Base-by-base conservation (phyloP, 2,113 vertebrate genomes). In the Amazona guildingii region DNA sequence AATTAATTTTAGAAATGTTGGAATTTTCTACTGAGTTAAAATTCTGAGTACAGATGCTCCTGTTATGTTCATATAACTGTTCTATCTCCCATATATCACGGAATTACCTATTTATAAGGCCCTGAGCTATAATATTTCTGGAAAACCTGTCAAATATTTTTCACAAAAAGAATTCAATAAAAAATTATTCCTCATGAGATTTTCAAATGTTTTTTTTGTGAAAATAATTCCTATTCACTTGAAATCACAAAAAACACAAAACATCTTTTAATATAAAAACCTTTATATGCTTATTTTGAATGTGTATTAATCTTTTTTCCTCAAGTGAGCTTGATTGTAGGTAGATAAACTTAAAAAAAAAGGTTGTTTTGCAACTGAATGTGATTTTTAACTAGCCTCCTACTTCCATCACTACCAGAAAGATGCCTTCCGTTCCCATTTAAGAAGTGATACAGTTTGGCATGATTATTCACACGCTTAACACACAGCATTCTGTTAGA, bases 391-490 rank as follows among this genome's bases (percentile, higher is more conserved):
- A 78, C 15, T 29, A 14, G 61, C 49, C 15, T 74, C 7, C 77
- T 67, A 62, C 7, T 79, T 86, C 19, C 24, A 48, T 25, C 2
- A 29, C 9, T 61, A n/a, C 9, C 49, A 88, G 68, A 88, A 90
- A 94, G 68, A 81, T n/a, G 66, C 19, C 25, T 83, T 67, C 62
- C 14, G 8, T 63, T 90, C 13, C 37, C 43, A 68, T 78, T 81
- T 86, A 41, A 86, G 43, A 48, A 54, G 17, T 59, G 1, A 13
- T 35, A 48, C 6, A 35, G 25, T 43, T 96, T 54, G 67, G 37
- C 48, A 64, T 8, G 75, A 46, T 82, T 88, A 83, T 86, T 91
- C 55, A 88, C 49, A 84, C 48, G 16, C 31, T 74, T 73, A 88
- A 59, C 35, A 44, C 14, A 74, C 5, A 93, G 33, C 27, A 66